These are phyloP conservation scores for Monomorium pharaonis DNA, from an alignment of 1,140 invertebrate genomes.

Conservation along the genomic window DNA sequence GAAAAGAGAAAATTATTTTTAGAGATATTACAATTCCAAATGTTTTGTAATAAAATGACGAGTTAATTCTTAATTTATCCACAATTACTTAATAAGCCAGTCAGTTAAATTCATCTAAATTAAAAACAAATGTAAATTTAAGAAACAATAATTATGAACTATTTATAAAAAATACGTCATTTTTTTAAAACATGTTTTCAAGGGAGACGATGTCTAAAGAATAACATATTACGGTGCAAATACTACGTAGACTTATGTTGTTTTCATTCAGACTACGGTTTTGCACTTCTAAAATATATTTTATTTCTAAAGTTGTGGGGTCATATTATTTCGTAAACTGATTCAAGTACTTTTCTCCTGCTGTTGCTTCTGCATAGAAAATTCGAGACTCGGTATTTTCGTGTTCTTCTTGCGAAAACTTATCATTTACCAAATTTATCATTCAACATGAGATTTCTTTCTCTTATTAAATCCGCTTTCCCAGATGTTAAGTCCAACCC, in stretches of 20 bases:
- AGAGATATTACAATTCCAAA: neutral
- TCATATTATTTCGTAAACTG: neutral
- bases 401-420: neutral
- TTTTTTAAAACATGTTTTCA: slow-evolving; percentile 15
- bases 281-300: neutral
- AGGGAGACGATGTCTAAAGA: neutral
- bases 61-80: neutral
- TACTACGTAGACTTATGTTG: neutral
- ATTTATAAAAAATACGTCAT: neutral
- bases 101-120: neutral
- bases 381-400: neutral
- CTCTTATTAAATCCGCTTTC: neutral
- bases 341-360: neutral
- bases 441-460: neutral
- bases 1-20: neutral
- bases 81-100: neutral
- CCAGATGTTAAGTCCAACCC: slow-evolving; percentile 1
- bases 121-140: neutral
- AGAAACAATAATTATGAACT: neutral
- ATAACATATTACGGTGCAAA: neutral
- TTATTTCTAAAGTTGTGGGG: slow-evolving; percentile 1
- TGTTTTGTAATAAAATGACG: neutral
- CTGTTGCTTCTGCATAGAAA: neutral
- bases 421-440: slow-evolving; percentile 26
- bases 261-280: neutral